phyloP scores from a whole-genome alignment of 1,140 invertebrate genomes.

The Apolygus lucorum region DNA sequence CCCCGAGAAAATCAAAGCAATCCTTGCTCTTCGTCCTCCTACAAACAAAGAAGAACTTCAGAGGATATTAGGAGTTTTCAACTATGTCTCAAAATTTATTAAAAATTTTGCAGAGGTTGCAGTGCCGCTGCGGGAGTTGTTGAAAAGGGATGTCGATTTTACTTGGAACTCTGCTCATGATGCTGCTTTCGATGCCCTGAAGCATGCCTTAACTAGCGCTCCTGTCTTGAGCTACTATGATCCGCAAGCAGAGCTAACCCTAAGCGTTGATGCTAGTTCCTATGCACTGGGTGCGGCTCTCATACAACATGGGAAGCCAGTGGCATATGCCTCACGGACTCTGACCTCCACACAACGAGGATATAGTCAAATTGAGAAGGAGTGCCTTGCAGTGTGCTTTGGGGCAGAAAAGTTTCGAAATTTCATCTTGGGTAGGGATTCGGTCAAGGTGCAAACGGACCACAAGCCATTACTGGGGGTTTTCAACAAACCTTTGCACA shows the following conservation, averaged over 20 bases:
- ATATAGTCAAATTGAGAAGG: constrained; percentile 44
- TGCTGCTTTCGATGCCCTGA: constrained; percentile 27
- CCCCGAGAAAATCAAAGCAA: constrained; percentile 17
- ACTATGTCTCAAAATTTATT: constrained; percentile 23
- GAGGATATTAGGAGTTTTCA: constrained; percentile 11
- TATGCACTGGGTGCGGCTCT: constrained; percentile 41
- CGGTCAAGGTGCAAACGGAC: constrained; percentile 38
- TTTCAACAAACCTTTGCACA: constrained; percentile 40
- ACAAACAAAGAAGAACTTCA: constrained; percentile 19
- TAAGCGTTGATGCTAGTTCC: constrained; percentile 33
- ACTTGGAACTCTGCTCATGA: constrained; percentile 24
- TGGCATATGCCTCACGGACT: constrained; percentile 39
- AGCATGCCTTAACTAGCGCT: constrained; percentile 20
- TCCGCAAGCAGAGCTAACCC: constrained; percentile 26
- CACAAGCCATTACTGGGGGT: no score
- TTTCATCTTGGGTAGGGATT: constrained; percentile 35
- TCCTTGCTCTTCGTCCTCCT: constrained; percentile 8
- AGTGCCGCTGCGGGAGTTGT: constrained; percentile 21
- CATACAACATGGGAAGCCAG: constrained; percentile 37
- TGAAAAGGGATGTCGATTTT: constrained; percentile 14
- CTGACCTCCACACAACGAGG: constrained; percentile 39
- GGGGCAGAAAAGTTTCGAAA: constrained; percentile 38
- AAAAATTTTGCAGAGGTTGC: constrained; percentile 20
- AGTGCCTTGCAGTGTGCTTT: constrained; percentile 41
- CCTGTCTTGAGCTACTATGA: constrained; percentile 30